Evolutionary conservation across 2,113 vertebrate species (phyloP).

Genomic region (Tetrax tetrax): DNA sequence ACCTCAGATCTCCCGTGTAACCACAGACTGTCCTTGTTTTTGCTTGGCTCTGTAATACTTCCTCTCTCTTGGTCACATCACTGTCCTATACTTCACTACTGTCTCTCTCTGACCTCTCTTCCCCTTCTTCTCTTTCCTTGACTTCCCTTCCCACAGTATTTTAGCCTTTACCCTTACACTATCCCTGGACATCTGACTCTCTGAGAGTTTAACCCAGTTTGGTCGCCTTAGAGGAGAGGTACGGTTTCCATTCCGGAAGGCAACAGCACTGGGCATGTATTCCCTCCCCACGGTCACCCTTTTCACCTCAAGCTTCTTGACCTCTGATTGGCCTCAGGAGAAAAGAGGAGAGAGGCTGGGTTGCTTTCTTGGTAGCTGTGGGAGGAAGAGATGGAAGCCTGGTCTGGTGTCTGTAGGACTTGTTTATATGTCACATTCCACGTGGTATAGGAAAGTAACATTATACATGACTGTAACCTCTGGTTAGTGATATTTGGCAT

Average conservation of each 20-base stretch:
- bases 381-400: background rate
- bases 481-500: background rate
- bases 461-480: background rate
- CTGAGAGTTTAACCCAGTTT: background rate
- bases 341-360: background rate
- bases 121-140: background rate
- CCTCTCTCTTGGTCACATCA: background rate
- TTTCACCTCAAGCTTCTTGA: conserved; percentile 12
- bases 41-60: background rate
- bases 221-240: background rate
- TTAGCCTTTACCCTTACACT: background rate
- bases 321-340: background rate
- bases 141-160: background rate
- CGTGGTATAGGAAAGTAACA: background rate
- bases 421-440: conserved; percentile 29
- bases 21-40: background rate
- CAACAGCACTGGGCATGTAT: background rate
- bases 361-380: background rate
- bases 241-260: background rate
- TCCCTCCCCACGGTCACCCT: background rate
- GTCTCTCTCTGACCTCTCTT: background rate
- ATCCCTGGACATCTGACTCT: background rate
- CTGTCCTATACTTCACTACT: background rate
- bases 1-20: background rate
- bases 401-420: background rate